Percentiles rank a stretch among this genome's conserved stretches.
These are phyloP conservation scores for Phalacrocorax brasilianus DNA, from an alignment of 2,113 vertebrate genomes.

Conservation along the genomic window DNA sequence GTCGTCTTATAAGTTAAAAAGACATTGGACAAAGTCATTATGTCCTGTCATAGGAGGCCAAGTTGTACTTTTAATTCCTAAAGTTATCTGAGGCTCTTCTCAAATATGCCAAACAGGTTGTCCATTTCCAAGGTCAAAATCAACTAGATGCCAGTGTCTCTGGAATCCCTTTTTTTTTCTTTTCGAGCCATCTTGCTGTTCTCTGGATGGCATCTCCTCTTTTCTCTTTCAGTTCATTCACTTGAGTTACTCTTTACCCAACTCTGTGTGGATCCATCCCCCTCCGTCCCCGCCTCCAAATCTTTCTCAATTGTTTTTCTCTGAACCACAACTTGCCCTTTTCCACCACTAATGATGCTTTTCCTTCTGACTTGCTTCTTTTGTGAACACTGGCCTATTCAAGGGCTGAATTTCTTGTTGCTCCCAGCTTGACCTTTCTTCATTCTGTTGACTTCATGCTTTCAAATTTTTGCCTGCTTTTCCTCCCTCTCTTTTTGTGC, in stretches of 20 bases:
- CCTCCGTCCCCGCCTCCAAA: background rate
- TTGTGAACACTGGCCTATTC: slow-evolving; percentile 58
- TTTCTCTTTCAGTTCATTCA: background rate
- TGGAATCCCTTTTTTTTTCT: background rate
- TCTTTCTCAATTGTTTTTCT: slow-evolving; percentile 49
- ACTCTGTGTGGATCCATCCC: background rate
- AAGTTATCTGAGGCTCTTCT: background rate
- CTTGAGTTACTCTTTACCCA: slow-evolving; percentile 7
- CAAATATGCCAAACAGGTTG: background rate
- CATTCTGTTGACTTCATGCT: slow-evolving; percentile 53
- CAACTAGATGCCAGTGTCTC: background rate
- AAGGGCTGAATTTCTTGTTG: slow-evolving; percentile 15
- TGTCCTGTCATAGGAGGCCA: background rate
- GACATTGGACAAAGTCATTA: background rate
- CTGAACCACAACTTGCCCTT: slow-evolving; percentile 57
- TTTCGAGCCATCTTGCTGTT: background rate
- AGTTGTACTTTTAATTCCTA: background rate
- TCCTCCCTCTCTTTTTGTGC: slow-evolving; percentile 27
- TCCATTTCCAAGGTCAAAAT: slow-evolving; percentile 49
- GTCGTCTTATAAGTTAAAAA: background rate
- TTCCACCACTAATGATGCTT: slow-evolving; percentile 51
- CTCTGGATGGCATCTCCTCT: background rate
- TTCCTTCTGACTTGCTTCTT: slow-evolving; percentile 51
- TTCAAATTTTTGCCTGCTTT: slow-evolving; percentile 25
- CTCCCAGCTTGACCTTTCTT: slow-evolving; percentile 57